Percentiles rank a stretch among this genome's conserved stretches.
These are phyloP conservation scores for Dasysyrphus albostriatus DNA, from an alignment of 2,888 invertebrate species.

Conservation along the genomic window DNA sequence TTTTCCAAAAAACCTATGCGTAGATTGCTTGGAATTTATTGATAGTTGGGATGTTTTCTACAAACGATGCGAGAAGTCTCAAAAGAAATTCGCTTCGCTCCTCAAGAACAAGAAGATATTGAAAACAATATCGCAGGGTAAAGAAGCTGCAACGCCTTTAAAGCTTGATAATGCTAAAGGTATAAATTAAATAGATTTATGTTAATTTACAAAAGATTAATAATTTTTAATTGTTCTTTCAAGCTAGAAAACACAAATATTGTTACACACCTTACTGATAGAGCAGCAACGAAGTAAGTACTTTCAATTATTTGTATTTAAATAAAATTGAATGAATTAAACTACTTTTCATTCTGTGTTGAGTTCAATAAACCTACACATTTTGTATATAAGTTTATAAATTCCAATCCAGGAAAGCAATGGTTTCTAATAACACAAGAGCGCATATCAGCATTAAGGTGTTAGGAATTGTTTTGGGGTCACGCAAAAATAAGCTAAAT, in stretches of 20 bases:
- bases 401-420: neutral
- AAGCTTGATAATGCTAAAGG: constrained; percentile 5
- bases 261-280: neutral
- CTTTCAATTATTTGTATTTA: neutral
- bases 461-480: too few species aligned
- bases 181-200: constrained; percentile 1
- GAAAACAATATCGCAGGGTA: neutral
- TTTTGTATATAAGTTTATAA: neutral
- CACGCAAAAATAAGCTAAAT: too few species aligned
- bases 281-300: constrained; percentile 32
- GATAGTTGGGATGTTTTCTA: constrained; percentile 63
- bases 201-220: neutral
- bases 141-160: neutral
- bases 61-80: constrained; percentile 47
- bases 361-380: neutral
- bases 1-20: constrained; percentile 48
- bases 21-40: constrained; percentile 43
- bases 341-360: neutral
- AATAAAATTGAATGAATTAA: neutral
- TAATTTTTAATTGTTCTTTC: constrained; percentile 11
- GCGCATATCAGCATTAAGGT: too few species aligned
- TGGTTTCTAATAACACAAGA: neutral
- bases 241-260: constrained; percentile 33
- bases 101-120: constrained; percentile 8
- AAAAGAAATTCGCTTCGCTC: constrained; percentile 43